Evolutionary conservation across 2,113 vertebrate genomes (phyloP).

Genomic region (Sitta europaea): DNA sequence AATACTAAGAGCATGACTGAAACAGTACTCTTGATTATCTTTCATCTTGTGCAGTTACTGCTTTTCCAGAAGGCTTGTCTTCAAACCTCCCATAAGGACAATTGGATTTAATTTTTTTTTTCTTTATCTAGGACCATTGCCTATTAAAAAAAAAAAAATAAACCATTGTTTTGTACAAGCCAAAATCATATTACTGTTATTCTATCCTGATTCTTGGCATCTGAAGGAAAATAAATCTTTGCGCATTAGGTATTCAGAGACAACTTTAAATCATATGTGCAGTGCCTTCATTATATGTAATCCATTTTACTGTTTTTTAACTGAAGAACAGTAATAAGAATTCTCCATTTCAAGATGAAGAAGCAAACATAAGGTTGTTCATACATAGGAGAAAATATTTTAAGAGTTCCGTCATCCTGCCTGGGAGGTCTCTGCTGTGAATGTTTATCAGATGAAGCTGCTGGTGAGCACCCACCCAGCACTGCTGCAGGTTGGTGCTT

Average conservation of each 20-base stretch:
- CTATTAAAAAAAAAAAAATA: not conserved
- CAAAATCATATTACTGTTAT: slow-evolving; percentile 4
- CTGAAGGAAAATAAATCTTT: slow-evolving; percentile 7
- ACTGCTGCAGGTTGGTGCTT: not conserved
- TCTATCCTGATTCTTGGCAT: not conserved
- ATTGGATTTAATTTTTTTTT: not conserved
- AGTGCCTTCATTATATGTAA: not conserved
- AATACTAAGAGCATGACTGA: not conserved
- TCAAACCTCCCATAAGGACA: not conserved
- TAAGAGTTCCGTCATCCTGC: not conserved
- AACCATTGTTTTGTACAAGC: not conserved
- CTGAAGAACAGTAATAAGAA: not conserved
- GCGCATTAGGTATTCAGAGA: not conserved
- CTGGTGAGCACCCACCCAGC: not conserved
- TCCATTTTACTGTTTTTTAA: not conserved
- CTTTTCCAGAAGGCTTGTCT: not conserved
- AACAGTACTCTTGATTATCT: not conserved
- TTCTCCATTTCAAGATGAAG: not conserved
- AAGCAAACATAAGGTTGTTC: not conserved
- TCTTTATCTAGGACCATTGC: not conserved
- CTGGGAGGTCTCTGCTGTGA: not conserved
- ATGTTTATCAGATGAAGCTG: not conserved
- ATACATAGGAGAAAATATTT: not conserved
- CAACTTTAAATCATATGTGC: not conserved
- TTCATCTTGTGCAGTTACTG: not conserved